Percentiles rank a stretch among this genome's conserved stretches.
Conservation (phyloP, 92 coral and sea anemone species). For the Phenganax subtilis region DNA sequence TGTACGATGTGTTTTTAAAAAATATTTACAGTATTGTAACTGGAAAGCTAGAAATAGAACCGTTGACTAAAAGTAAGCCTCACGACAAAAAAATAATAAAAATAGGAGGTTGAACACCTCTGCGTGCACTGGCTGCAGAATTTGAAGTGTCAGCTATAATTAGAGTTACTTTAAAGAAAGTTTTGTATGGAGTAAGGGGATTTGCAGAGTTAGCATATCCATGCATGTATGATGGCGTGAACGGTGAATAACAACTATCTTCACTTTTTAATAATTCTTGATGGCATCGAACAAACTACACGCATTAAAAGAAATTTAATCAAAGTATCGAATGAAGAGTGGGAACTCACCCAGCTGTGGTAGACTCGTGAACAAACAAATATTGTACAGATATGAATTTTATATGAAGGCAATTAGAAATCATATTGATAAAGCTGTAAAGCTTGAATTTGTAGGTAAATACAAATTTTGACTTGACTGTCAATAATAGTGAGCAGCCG, state of each 20-base stretch:
- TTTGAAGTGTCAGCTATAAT: no score
- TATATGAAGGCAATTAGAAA: conserved; percentile 33
- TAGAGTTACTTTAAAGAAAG: not conserved
- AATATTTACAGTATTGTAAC: not conserved
- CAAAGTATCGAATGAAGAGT: not conserved
- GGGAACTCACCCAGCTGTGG: conserved; percentile 38
- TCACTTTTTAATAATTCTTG: not conserved
- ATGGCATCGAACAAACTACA: not conserved
- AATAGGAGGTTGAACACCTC: no score
- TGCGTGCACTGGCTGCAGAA: no score
- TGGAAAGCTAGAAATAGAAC: not conserved
- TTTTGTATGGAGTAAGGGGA: not conserved
- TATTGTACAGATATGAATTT: conserved; percentile 21
- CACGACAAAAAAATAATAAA: no score
- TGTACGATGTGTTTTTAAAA: not conserved
- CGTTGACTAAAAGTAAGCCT: no score
- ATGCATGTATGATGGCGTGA: not conserved
- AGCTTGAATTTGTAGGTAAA: conserved; percentile 16
- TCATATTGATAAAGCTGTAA: conserved; percentile 29
- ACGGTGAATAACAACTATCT: not conserved
- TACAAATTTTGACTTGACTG: not conserved
- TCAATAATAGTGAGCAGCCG: not conserved
- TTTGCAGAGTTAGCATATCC: not conserved
- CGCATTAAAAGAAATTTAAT: conserved; percentile 5
- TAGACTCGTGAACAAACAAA: conserved; percentile 16